A percentile compares a stretch with the other conserved stretches of the same genome.
Conservation (phyloP, 2,797 vertebrate genomes). For the Xenopus petersii region DNA sequence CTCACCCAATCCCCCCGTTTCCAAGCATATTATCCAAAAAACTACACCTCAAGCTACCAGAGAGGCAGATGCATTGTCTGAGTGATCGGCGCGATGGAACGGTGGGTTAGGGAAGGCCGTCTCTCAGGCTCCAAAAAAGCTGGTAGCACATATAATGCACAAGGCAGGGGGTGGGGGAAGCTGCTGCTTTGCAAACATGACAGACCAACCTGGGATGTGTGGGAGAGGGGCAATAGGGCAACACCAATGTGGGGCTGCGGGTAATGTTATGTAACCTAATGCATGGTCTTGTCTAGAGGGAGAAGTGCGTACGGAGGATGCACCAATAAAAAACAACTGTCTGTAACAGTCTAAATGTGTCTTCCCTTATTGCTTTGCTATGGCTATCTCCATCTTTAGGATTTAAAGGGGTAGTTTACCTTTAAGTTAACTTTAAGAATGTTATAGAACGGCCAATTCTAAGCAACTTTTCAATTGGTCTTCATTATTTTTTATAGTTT, state of each 20-base stretch:
- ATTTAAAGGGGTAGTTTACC: no score
- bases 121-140: not conserved
- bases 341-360: not conserved
- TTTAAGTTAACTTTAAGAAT: no score
- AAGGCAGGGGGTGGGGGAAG: not conserved
- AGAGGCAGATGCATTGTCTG: not conserved
- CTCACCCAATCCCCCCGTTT: no score
- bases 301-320: not conserved
- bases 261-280: not conserved
- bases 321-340: not conserved
- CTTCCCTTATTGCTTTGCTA: not conserved
- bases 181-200: not conserved
- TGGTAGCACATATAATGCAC: not conserved
- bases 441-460: no score
- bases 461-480: no score
- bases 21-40: no score
- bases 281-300: conserved; percentile 20
- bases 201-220: not conserved
- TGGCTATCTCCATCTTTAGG: no score
- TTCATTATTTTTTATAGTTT: no score
- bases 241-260: not conserved
- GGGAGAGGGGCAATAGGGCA: not conserved
- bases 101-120: not conserved
- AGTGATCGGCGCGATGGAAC: not conserved
- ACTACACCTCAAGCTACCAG: not conserved